Evolutionary conservation across 1,140 invertebrate genomes (phyloP).

Genomic region (Melipona quadrifasciata): DNA sequence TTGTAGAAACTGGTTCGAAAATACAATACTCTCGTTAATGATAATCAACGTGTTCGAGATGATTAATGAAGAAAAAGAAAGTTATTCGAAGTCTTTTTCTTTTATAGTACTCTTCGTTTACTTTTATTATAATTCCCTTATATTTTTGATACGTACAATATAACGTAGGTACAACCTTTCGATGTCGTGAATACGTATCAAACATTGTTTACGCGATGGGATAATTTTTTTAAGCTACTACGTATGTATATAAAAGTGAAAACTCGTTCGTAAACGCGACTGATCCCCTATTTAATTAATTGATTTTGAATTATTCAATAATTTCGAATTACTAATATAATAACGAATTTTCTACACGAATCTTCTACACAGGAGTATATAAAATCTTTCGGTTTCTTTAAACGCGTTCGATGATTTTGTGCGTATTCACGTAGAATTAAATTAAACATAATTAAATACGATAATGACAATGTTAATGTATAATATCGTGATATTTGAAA

Average conservation of each 20-base stretch:
- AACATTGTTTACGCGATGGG: background rate
- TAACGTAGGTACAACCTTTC: background rate
- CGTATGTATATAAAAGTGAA: slow-evolving; percentile 33
- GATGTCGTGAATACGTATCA: background rate
- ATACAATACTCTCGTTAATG: background rate
- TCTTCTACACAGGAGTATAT: background rate
- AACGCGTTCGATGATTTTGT: slow-evolving; percentile 8
- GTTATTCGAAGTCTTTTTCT: too few species aligned
- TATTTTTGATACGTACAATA: slow-evolving; percentile 14
- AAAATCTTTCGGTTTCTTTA: background rate
- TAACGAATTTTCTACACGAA: background rate
- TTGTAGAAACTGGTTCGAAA: background rate
- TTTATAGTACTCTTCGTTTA: background rate
- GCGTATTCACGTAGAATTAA: background rate
- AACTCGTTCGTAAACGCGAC: background rate
- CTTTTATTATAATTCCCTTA: background rate
- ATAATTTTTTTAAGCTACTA: background rate
- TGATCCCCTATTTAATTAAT: background rate
- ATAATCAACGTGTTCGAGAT: background rate
- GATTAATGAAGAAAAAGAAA: background rate
- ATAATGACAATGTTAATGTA: background rate
- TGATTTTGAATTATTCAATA: too few species aligned
- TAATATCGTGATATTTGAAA: background rate
- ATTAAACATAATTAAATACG: background rate
- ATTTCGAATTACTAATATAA: slow-evolving; percentile 19